Base-by-base conservation (phyloP, 2,113 vertebrate species). In the Canis aureus region DNA sequence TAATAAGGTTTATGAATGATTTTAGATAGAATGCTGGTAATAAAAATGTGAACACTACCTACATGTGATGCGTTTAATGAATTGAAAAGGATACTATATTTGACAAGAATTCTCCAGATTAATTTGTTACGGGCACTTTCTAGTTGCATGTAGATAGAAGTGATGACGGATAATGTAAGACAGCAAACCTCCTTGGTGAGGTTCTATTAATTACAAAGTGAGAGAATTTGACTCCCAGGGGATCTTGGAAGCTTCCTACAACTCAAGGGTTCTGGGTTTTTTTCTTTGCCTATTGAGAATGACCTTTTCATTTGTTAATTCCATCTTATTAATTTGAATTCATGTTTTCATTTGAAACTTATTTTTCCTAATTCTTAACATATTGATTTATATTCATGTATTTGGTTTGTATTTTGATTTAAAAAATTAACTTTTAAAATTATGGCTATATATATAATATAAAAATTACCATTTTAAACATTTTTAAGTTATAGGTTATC, bases 341-440 rank as follows among this genome's bases (percentile, higher is more conserved):
- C 82, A 55, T 94, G 55, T 76, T 96, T 94, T 51, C 23, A 87
- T 81, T 87, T 76, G 32, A 87, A 67, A 92, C 19, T 66, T 71
- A 23, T 85, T 90, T 91, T 67, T 43, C 16, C n/a, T 57, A 80
- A 1, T 62, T 91, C 55, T 91, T 79, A 90, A 85, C 2, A 15
- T 38, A 49, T 5, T 71, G 76, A 82, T 55, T 82, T 64, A 91
- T 86, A 51, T 38, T 55, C 10, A 23, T 59, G 1, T 59, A 22
- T 71, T 82, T 53, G 43, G 15, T 67, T 92, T 13, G 11, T 84
- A 79, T 76, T 91, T 89, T 84, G 67, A 67, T 51, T 74, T 51
- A 49, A 66, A 60, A 74, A 57, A 57, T 82, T 29, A 20, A 57
- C 43, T 93, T 82, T 55, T 53, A 73, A 73, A 89, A 23, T 35